Evolutionary conservation across 2,888 invertebrate genomes (phyloP).

Genomic region (Plebejus argus): DNA sequence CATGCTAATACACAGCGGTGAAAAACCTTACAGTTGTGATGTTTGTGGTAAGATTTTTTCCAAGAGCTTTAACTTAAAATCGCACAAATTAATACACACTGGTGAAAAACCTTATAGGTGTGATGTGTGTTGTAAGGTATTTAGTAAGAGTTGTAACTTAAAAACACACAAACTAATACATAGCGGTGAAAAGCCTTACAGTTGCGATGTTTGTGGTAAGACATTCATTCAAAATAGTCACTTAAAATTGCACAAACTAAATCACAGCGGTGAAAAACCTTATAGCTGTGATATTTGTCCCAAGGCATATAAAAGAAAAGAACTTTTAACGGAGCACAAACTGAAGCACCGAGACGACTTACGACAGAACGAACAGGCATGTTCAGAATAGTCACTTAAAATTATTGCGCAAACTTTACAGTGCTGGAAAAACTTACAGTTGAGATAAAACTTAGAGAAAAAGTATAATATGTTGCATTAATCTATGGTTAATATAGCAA

Average conservation of each 20-base stretch:
- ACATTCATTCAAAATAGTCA: not conserved
- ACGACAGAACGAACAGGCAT: too few species aligned
- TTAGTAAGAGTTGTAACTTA: not conserved
- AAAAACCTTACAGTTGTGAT: not conserved
- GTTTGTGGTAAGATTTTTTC: not conserved
- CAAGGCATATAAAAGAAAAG: not conserved
- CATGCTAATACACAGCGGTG: not conserved
- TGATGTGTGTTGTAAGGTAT: conserved; percentile 9
- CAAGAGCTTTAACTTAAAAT: not conserved
- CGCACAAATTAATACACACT: not conserved
- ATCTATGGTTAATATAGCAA: too few species aligned
- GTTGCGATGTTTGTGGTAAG: conserved; percentile 1
- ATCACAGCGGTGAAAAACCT: not conserved
- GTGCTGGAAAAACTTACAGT: too few species aligned
- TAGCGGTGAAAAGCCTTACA: not conserved
- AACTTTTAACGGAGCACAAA: not conserved
- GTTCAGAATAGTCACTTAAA: too few species aligned
- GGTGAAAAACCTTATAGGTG: not conserved
- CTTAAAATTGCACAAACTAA: not conserved
- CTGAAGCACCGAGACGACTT: not conserved
- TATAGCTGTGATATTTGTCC: conserved; percentile 2
- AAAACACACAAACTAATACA: not conserved
- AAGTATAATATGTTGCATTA: too few species aligned
- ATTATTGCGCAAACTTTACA: too few species aligned
- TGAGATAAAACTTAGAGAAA: too few species aligned